Base-by-base conservation (phyloP, 2,888 invertebrate species). In the Allophyes oxyacanthae region DNA sequence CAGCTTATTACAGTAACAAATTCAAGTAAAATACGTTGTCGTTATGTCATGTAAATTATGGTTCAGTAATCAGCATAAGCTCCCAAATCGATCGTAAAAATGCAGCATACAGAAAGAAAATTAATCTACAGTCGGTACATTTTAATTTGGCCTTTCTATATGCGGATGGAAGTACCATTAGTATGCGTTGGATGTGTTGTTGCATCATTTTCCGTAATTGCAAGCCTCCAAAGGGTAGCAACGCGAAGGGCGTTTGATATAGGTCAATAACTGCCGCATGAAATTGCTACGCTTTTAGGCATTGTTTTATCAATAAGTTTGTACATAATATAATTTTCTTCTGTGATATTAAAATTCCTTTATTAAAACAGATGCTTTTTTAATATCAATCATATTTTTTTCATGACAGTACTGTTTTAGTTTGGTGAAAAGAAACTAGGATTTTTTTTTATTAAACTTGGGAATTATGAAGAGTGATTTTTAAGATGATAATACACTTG, bases 151-250 rank as follows among this genome's bases (percentile, higher is more conserved):
- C 37, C 26, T 48, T 51, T 40, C 59, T 70, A 52, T 45, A 66
- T 66, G 41, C 50, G 40, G n/a, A 26, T 32, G 33, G 20, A 4
- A 40, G 41, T 34, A 41, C 11, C 54, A 54, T 54, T 48, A 60
- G 46, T 37, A 51, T 58, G 43, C 56, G 11, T 13, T 44, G 32
- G 42, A 20, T 41, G 41, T 43, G 40, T 42, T 51, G 45, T 51
- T 64, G 69, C 60, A 60, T 61, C 55, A 64, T 75, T 68, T 56
- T 58, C 53, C 40, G 60, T 72, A 72, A 72, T 75, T 75, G 64
- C 55, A 58, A 61, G 64, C 68, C 69, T 72, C 64, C 38, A 45
- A 56, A 68, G 76, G 51, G 37, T 58, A 32, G 37, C 32, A 59
- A 69, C 45, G 52, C 30, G 46, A 53, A 72, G 52, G 55, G 42